phyloP scores from a whole-genome alignment of 2,113 vertebrate species.

The Labrus mixtus region DNA sequence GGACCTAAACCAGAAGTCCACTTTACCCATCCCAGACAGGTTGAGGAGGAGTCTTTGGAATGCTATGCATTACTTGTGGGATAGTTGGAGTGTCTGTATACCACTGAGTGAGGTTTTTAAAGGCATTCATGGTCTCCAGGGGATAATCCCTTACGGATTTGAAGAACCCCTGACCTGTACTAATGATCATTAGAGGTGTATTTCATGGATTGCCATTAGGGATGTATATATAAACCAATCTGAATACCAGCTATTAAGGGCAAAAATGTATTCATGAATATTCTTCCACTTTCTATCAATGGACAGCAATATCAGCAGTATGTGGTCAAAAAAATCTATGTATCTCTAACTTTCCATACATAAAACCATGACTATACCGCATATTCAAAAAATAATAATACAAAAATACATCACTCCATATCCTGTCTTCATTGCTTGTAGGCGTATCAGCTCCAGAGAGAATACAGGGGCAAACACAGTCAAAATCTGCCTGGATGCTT shows the following conservation, averaged over 20 bases:
- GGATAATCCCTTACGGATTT: neutral
- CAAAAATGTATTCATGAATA: too few species aligned
- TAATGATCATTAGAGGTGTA: neutral
- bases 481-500: conserved; percentile 3
- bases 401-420: neutral
- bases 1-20: too few species aligned
- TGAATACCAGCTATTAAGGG: too few species aligned
- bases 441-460: neutral
- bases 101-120: neutral
- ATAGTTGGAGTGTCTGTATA: too few species aligned
- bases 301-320: too few species aligned
- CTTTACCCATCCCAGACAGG: too few species aligned
- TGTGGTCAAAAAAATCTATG: neutral
- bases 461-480: neutral
- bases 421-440: neutral
- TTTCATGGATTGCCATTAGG: neutral
- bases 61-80: too few species aligned
- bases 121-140: neutral
- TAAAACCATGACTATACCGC: neutral
- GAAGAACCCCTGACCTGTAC: neutral
- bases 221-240: too few species aligned
- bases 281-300: too few species aligned
- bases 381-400: neutral
- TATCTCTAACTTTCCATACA: neutral
- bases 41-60: too few species aligned